These are phyloP conservation scores for Platichthys flesus DNA, from an alignment of 2,113 vertebrate species.

Conservation along the genomic window DNA sequence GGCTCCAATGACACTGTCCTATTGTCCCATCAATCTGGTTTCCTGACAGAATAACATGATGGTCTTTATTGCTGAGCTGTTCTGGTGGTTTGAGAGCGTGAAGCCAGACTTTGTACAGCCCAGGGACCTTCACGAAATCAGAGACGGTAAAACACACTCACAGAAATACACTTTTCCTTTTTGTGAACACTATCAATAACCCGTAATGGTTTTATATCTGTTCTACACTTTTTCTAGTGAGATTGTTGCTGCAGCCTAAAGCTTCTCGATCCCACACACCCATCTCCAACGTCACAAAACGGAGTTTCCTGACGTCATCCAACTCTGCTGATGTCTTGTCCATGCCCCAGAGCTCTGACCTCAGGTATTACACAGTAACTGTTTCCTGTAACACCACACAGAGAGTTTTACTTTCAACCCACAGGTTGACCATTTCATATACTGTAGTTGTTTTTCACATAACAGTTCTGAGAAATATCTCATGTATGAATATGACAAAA, in stretches of 20 bases:
- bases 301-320: constrained; percentile 87
- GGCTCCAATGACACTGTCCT: neutral
- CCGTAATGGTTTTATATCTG: neutral
- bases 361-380: constrained; percentile 44
- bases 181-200: neutral
- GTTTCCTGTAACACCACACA: no score
- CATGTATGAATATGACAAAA: no score
- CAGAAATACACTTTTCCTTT: neutral
- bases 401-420: no score
- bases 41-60: constrained; percentile 88
- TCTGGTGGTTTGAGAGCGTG: constrained; percentile 97
- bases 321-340: constrained; percentile 78
- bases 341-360: constrained; percentile 69
- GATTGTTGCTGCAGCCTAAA: constrained; percentile 86
- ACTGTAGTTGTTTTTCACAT: no score
- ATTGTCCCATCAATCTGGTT: neutral
- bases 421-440: no score
- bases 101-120: constrained; percentile 95
- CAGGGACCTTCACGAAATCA: constrained; percentile 89
- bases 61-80: constrained; percentile 95
- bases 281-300: constrained; percentile 90
- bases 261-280: constrained; percentile 84
- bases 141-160: constrained; percentile 84
- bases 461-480: no score
- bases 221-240: constrained; percentile 76